Conservation (phyloP, 1,140 invertebrate species). For the Tetramorium parvispinum region DNA sequence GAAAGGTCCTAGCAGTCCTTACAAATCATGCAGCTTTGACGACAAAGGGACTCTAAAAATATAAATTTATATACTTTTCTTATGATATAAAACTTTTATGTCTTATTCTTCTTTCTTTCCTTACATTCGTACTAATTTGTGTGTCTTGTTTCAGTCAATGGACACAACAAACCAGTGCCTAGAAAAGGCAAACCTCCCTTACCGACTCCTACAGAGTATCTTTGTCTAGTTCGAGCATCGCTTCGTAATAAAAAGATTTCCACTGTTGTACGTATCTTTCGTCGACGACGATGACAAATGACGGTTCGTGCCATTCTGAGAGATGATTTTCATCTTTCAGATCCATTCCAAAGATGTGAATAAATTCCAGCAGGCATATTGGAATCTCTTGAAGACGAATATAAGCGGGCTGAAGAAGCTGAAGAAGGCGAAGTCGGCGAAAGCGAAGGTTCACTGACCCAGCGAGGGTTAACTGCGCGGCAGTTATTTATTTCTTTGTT, state of each 20-base stretch:
- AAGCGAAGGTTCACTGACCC: slow-evolving; percentile 88
- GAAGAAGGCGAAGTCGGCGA: slow-evolving; percentile 91
- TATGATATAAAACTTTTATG: neutral
- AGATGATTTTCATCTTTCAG: slow-evolving; percentile 82
- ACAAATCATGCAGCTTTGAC: neutral
- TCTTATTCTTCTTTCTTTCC: neutral
- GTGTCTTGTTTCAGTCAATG: slow-evolving; percentile 88
- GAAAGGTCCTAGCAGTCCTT: neutral
- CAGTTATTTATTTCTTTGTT: slow-evolving; percentile 46
- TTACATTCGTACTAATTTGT: slow-evolving; percentile 9
- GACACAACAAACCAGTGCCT: slow-evolving; percentile 89
- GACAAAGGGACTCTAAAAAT: neutral
- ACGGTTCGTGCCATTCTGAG: neutral
- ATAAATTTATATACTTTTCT: neutral
- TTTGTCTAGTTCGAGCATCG: slow-evolving; percentile 91
- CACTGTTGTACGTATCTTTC: slow-evolving; percentile 88
- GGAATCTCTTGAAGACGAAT: slow-evolving; percentile 93
- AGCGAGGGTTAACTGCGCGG: neutral
- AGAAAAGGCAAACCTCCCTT: slow-evolving; percentile 86
- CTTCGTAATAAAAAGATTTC: slow-evolving; percentile 91
- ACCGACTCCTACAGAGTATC: slow-evolving; percentile 89
- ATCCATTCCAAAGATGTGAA: slow-evolving; percentile 93
- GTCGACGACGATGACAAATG: neutral
- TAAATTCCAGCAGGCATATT: slow-evolving; percentile 94
- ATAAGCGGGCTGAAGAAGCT: slow-evolving; percentile 94